phyloP scores from a whole-genome alignment of 2,113 vertebrate species.

The Oreochromis tanganicae region DNA sequence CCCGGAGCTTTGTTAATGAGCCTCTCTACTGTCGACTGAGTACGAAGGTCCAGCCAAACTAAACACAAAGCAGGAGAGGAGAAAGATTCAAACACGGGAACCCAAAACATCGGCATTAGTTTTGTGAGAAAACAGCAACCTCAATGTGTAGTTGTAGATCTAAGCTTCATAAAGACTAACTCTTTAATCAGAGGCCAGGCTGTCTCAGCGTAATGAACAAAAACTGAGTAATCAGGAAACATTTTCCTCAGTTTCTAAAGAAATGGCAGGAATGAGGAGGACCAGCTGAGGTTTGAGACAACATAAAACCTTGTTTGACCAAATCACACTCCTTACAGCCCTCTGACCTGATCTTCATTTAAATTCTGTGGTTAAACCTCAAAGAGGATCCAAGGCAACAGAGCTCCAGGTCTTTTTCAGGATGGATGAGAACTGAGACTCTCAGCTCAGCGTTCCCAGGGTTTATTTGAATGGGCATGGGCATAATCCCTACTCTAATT shows the following conservation, averaged over 20 bases:
- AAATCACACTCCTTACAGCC: neutral
- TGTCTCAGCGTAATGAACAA: neutral
- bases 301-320: neutral
- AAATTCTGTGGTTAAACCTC: neutral
- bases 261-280: neutral
- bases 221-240: neutral
- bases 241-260: neutral
- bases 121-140: neutral
- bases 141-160: neutral
- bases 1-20: constrained; percentile 89
- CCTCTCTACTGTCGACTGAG: constrained; percentile 92
- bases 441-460: neutral
- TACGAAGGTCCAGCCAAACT: constrained; percentile 98
- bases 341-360: neutral
- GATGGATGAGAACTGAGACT: neutral
- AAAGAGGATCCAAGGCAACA: neutral
- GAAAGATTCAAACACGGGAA: neutral
- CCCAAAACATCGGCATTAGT: neutral
- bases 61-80: neutral
- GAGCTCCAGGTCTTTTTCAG: neutral
- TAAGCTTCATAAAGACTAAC: neutral
- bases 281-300: neutral
- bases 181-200: neutral
- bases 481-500: neutral
- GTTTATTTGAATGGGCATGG: neutral